Conservation (phyloP, 2,113 vertebrate species). For the Thomomys bottae region DNA sequence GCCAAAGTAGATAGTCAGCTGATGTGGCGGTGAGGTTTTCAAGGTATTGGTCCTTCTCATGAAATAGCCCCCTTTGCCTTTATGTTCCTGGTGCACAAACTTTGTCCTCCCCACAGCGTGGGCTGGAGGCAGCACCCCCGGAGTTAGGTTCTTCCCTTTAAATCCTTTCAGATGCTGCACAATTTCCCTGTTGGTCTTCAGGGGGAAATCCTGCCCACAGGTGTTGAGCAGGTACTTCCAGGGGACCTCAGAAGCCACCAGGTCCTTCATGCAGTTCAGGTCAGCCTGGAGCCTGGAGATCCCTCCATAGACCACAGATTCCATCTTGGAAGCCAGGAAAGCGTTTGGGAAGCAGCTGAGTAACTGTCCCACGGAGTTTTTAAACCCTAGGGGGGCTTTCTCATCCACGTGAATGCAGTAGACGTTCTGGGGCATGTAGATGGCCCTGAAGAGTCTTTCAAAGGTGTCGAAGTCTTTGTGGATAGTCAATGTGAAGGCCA, state of each 20-base stretch:
- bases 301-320: conserved; percentile 82
- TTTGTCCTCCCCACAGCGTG: conserved; percentile 67
- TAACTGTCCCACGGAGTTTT: conserved; percentile 53
- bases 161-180: conserved; percentile 78
- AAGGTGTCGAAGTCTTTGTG: conserved; percentile 84
- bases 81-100: conserved; percentile 70
- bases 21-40: conserved; percentile 82
- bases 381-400: conserved; percentile 67
- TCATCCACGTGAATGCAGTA: conserved; percentile 85
- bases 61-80: not conserved
- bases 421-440: conserved; percentile 84
- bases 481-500: conserved; percentile 83
- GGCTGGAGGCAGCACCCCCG: conserved; percentile 76
- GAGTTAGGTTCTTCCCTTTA: conserved; percentile 84
- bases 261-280: conserved; percentile 82
- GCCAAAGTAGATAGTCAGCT: conserved; percentile 84
- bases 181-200: conserved; percentile 84
- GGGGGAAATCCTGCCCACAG: conserved; percentile 86
- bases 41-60: conserved; percentile 56
- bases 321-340: conserved; percentile 77
- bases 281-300: conserved; percentile 85
- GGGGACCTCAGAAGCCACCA: not conserved
- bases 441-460: conserved; percentile 79
- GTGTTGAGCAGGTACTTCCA: conserved; percentile 84
- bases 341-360: conserved; percentile 82